Base-by-base conservation (phyloP, 2,797 vertebrate genomes). In the Gadopsis marmoratus region DNA sequence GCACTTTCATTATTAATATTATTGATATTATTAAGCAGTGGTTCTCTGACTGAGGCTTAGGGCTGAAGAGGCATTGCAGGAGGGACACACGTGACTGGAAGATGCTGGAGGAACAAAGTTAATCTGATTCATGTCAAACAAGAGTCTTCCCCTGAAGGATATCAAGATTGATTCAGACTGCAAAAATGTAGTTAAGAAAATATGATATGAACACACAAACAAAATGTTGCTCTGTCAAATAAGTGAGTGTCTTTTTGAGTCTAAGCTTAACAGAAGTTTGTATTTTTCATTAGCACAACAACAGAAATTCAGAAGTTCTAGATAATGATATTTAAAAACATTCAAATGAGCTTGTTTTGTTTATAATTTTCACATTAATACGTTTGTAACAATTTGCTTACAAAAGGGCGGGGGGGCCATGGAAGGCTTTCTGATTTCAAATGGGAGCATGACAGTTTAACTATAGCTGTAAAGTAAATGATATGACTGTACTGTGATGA, bases 1-100 rank as follows among this genome's bases (percentile, higher is more conserved):
- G 17, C 10, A 39, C 39, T 64, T 82, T 19, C 51, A 71, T 68
- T 35, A 63, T 70, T 74, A 39, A 68, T 67, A 17, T 7, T 26
- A 72, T 33, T 58, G 35, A 72, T 50, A 45, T 29, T 17, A 14
- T 51, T 63, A 74, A 77, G 29, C 23, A 26, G 41, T 17, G n/a
- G n/a, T 54, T 71, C 39, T 71, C 37, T 72, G 59, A 71, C 41
- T 60, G 39, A 8, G 5, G 35, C 19, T 8, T 55, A 4, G 10
- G 35, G n/a, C 37, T 4, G 6, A 3, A 31, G 14, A 69, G 58
- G 33, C 17, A 66, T 9, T 4, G 12, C 9, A 58, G 13, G 31
- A 59, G 16, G n/a, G 12, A 17, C 21, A 48, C 5, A 16, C 0
- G 26, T 2, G 16, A 55, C 23, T 50, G 8, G 21, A 76, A 39